Percentiles rank a stretch among this genome's conserved stretches.
phyloP scores from a whole-genome alignment of 1,140 invertebrate genomes.

The Hylaeus anthracinus region DNA sequence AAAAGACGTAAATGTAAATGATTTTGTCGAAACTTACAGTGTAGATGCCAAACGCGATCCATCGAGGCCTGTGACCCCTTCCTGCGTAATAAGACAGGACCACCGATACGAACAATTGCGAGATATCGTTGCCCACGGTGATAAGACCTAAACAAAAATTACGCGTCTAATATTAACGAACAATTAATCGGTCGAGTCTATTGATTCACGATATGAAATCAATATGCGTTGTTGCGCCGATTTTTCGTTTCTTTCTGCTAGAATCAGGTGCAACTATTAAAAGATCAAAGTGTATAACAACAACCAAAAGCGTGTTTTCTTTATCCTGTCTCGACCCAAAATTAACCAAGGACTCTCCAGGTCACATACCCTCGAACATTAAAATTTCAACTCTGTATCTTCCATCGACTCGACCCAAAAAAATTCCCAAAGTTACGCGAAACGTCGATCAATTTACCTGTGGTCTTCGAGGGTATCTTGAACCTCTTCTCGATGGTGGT shows the following conservation, averaged over 20 bases:
- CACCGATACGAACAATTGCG: conserved; percentile 82
- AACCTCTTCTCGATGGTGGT: conserved; percentile 91
- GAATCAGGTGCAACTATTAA: no score
- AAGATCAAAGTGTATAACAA: no score
- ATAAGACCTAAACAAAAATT: conserved; percentile 82
- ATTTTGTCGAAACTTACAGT: conserved; percentile 77
- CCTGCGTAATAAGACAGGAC: conserved; percentile 86
- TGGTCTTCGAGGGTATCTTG: conserved; percentile 88
- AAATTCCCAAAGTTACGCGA: no score
- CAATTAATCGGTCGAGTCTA: background rate
- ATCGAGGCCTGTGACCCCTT: conserved; percentile 85
- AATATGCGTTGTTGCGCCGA: background rate
- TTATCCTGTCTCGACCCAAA: no score
- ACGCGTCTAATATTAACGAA: background rate
- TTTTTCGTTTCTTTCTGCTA: background rate
- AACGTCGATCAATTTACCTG: conserved; percentile 75
- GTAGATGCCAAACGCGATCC: conserved; percentile 87
- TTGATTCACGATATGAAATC: conserved; percentile 17
- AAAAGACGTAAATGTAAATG: background rate
- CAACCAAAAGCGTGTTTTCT: no score
- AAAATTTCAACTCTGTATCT: no score
- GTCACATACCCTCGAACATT: no score
- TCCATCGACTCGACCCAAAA: no score
- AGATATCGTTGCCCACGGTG: conserved; percentile 86
- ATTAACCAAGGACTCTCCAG: no score